phyloP scores from a whole-genome alignment of 2,113 vertebrate species.

The Rhynchomys soricoides region DNA sequence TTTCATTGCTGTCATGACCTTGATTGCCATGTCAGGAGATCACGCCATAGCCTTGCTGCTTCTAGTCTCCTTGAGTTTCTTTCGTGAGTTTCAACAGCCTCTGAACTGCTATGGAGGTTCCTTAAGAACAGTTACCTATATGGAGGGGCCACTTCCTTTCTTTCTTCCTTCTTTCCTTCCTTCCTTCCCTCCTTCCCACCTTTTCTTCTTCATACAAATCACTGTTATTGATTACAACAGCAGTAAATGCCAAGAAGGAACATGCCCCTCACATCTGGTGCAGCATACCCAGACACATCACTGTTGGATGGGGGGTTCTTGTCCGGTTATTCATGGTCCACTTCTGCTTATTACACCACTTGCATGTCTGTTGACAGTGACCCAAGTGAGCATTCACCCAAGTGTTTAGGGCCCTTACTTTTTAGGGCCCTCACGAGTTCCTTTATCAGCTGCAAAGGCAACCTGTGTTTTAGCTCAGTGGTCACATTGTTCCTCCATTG shows the following conservation, averaged over 20 bases:
- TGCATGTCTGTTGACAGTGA: background rate
- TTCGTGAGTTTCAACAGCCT: background rate
- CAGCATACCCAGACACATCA: background rate
- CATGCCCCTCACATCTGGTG: background rate
- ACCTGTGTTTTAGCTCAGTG: background rate
- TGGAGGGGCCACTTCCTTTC: background rate
- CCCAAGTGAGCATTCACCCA: background rate
- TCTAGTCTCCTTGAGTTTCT: background rate
- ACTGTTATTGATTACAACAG: background rate
- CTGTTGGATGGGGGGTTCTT: background rate
- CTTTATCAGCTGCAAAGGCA: background rate
- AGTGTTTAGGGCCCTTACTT: background rate
- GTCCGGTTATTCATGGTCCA: background rate
- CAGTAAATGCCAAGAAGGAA: background rate
- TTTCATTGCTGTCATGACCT: background rate
- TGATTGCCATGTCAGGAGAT: background rate
- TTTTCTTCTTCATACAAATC: background rate
- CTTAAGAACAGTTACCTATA: background rate
- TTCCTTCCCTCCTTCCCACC: background rate
- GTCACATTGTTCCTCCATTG: background rate
- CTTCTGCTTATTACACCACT: background rate
- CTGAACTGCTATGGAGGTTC: background rate
- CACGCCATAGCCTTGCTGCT: background rate
- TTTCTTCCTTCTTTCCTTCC: background rate
- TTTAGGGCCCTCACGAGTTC: background rate